Evolutionary conservation across 2,888 invertebrate species (phyloP), one percentile per base, ranked within the genome.

Genomic region (Pyrgus malvae): DNA sequence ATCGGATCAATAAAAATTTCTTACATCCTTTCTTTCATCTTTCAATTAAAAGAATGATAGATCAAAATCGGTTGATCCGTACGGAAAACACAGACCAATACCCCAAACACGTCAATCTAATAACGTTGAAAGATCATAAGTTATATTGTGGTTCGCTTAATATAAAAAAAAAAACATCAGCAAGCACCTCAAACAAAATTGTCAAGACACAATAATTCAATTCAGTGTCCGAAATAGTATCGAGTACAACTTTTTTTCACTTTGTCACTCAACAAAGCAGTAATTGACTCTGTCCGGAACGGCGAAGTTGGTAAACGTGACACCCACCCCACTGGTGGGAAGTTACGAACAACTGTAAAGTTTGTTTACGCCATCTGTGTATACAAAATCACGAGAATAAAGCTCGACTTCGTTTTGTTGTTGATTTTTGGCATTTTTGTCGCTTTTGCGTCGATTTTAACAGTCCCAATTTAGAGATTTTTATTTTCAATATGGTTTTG

Each of bases 351-450:
- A 23, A 35, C 23, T 6, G 33, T 17, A 17, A 33, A 23, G n/a
- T 35, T 46, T 46, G 14, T 35, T 46, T 35, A 35, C 23, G 21
- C 33, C 46, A 23, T 17, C 44, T 19, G 29, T 11, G 44, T 27
- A n/a, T 8, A 45, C 31, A 12, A 31, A 33, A 25, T 35, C 46
- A 16, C 6, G 31, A 21, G 46, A 35, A 35, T 35, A 16, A 16
- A 2, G 16, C 23, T 21, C 33, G 16, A 35, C 21, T 33, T 11
- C 7, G 46, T 46, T 14, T 14, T 46, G 6, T 46, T 16, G 11
- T n/a, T 11, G 19, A 1, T 19, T 33, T 33, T 23, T 11, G 17
- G 3, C 7, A 19, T 11, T 19, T 45, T 45, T 8, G 9, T 21
- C 21, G 9, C 19, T 12, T 2, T 33, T 33, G 12, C n/a, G 3